Evolutionary conservation across 2,797 vertebrate species (phyloP), one percentile per base, ranked within the genome.

Genomic region (Catamblyrhynchus diadema): DNA sequence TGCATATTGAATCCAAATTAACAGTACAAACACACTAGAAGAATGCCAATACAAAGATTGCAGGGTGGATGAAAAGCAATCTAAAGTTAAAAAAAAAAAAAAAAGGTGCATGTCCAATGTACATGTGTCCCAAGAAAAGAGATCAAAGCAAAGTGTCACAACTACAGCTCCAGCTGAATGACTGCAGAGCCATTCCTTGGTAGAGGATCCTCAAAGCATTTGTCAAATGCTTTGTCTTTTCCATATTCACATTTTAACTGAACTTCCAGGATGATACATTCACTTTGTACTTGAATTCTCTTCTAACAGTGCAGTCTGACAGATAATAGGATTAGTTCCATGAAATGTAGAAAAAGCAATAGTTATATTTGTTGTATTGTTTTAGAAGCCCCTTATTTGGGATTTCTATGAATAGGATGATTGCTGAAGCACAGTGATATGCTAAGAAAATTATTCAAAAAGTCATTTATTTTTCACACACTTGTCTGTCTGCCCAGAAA

Each of bases 401-500:
- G 22, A 73, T 90, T 85, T 85, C 41, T 87, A 10, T 67, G 64
- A 95, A 79, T 67, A 86, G 27, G 14, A 56, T 88, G 60, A 39
- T 88, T 89, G 67, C 60, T 86, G 86, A 93, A 94, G 71, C 67
- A 81, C n/a, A 56, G 45, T 44, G 25, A 64, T 94, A 65, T 25
- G 42, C 53, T 89, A 42, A 74, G 20, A 59, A 92, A 92, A 91
- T 85, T 17, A 80, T 66, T 88, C 74, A 35, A 72, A 41, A 84
- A 90, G 53, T 77, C 9, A 89, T 93, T 93, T 91, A 71, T 92
- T 92, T 93, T 81, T 61, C 57, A 90, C 25, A 19, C 56, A 28
- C 50, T 85, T 85, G n/a, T 71, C 71, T 90, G 37, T 50, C 67
- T 94, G 60, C 69, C 78, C 71, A 92, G 90, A 77, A 85, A 93